A percentile compares a stretch with the other conserved stretches of the same genome.
Evolutionary conservation across 2,113 vertebrate species (phyloP).

Genomic region (Caretta caretta): DNA sequence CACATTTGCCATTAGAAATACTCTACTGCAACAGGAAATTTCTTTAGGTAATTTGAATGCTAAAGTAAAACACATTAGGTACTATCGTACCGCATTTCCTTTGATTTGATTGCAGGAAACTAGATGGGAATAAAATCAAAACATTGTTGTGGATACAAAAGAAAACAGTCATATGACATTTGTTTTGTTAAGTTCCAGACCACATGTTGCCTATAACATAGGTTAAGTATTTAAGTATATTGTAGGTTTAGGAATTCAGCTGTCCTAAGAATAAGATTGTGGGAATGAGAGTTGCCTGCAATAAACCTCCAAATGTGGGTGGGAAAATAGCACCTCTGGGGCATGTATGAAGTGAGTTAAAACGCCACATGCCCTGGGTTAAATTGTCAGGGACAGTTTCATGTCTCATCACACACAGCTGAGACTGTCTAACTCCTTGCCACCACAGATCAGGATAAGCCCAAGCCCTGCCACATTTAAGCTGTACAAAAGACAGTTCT

Average conservation of each 20-base stretch:
- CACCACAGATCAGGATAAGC: accelerated
- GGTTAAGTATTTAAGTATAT: slow-evolving; percentile 31
- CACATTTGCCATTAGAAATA: slow-evolving; percentile 22
- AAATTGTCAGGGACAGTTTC: accelerated
- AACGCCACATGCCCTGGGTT: not conserved
- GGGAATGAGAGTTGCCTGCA: not conserved
- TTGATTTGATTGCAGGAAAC: slow-evolving; percentile 71
- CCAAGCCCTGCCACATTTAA: not conserved
- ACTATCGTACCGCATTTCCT: slow-evolving; percentile 48
- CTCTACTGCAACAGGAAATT: not conserved
- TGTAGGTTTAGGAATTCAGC: not conserved
- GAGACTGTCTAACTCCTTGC: not conserved
- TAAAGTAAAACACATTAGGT: slow-evolving; percentile 18
- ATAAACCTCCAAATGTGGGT: not conserved
- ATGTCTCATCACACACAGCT: not conserved
- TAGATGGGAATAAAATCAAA: slow-evolving; percentile 60
- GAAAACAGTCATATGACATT: slow-evolving; percentile 32
- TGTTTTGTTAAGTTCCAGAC: slow-evolving; percentile 56
- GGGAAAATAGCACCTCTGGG: slow-evolving; percentile 6
- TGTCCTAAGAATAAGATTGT: not conserved
- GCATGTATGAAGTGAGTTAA: not conserved
- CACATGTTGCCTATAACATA: slow-evolving; percentile 45
- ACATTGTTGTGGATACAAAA: slow-evolving; percentile 55
- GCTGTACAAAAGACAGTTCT: not conserved
- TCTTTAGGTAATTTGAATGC: slow-evolving; percentile 7